These are phyloP conservation scores for Hormiphora californensis DNA, from an alignment of 37 sponge, comb jelly and placozoan genomes.

Conservation along the genomic window DNA sequence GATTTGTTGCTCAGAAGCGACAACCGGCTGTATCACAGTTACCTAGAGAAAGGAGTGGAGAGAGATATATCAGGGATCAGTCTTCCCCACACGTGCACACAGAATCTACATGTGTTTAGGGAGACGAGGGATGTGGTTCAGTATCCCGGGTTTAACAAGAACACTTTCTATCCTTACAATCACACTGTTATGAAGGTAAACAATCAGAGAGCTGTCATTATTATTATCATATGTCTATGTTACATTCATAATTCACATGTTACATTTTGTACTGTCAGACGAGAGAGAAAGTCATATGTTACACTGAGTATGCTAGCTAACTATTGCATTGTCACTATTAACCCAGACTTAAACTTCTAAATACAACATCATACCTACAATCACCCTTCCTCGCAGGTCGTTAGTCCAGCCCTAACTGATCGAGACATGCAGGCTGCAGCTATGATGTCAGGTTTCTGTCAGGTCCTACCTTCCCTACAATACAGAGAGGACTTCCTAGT, in stretches of 20 bases:
- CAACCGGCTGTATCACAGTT: not conserved
- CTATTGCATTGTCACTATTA: not conserved
- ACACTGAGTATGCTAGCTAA: too few species aligned
- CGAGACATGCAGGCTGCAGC: not conserved
- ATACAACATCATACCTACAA: too few species aligned
- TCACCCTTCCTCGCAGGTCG: not conserved
- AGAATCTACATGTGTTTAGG: not conserved
- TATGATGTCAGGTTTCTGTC: conserved; percentile 9
- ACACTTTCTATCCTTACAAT: conserved; percentile 8
- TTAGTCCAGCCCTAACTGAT: not conserved
- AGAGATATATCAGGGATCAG: not conserved
- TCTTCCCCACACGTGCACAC: not conserved
- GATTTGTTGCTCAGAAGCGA: not conserved
- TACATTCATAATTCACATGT: not conserved
- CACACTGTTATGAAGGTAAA: conserved; percentile 9
- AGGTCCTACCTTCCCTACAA: not conserved
- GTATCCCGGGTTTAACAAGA: conserved; percentile 13
- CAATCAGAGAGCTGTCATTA: not conserved
- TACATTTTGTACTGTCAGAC: not conserved
- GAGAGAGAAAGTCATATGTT: too few species aligned
- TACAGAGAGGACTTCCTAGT: not conserved
- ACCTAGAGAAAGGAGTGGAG: not conserved
- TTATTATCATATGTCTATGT: not conserved
- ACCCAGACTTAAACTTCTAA: too few species aligned
- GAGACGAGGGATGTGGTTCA: not conserved